Base-by-base conservation (phyloP, 2,113 vertebrate species). In the Rhinogobius similis region DNA sequence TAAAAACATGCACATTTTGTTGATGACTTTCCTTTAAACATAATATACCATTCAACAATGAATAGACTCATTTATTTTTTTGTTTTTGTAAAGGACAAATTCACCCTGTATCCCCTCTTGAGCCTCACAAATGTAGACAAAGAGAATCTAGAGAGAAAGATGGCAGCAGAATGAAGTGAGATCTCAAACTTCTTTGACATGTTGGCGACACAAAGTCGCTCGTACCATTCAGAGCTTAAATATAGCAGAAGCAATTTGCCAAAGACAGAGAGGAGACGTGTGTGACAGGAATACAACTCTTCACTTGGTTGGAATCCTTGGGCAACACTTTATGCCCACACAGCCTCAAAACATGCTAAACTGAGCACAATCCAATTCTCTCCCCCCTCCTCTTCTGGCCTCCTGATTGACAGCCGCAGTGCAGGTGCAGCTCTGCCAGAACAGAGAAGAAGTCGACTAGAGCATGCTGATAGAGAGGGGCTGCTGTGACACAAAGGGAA, bases 371-470 rank as follows among this genome's bases (percentile, higher is more conserved):
- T 32, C 61, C 36, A 2, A 58, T 69, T 73, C 77, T 52, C 67
- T 53, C 76, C 74, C 48, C 72, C 65, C 52, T 55, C 78, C 72
- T 29, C 70, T 29, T 10, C 55, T 62, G 32, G 65, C 62, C 74
- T 12, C 1, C 75, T 87, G 90, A 90, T 67, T 89, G 90, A 90
- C 90, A 89, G 81, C 84, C 76, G 79, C 85, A 85, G 82, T 82
- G 82, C 87, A 85, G 81, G 87, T 82, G 72, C 72, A 73, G 59
- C 86, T 71, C 73, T 55, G 76, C 62, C 62, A 63, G 83, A 85
- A 82, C 72, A 29, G 73, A 78, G 73, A 82, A 80, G 66, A 79
- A 83, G 66, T n/a, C 78, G 73, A 36, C 46, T 24, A 23, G 14
- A 61, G 70, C 26, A 67, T 18, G 70, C 50, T 58, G 70, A 68